These are phyloP conservation scores for Passer montanus DNA, from an alignment of 2,113 vertebrate genomes.

Conservation along the genomic window DNA sequence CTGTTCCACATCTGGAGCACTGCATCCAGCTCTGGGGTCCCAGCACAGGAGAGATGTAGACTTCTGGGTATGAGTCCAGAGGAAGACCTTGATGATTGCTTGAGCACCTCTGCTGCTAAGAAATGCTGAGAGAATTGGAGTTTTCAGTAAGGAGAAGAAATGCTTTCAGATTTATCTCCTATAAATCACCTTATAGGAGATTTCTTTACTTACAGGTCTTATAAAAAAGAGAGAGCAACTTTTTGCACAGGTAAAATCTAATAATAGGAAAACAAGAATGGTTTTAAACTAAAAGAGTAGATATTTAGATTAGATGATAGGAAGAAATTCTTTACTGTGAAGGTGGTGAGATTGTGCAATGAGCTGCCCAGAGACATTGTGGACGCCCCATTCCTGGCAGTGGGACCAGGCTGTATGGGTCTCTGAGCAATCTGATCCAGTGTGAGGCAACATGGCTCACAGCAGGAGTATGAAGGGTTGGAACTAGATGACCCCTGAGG, in stretches of 20 bases:
- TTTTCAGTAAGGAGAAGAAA: not conserved
- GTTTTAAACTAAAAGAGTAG: not conserved
- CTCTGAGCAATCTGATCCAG: not conserved
- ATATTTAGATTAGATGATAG: not conserved
- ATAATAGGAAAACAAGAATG: not conserved
- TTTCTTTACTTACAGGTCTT: not conserved
- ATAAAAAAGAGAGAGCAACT: not conserved
- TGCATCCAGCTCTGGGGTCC: not conserved
- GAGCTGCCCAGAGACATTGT: not conserved
- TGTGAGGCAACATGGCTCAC: not conserved
- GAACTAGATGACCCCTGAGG: not conserved
- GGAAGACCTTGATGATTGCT: not conserved
- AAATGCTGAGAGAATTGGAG: not conserved
- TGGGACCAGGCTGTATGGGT: not conserved
- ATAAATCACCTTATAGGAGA: too few relatives aligned
- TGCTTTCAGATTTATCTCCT: not conserved
- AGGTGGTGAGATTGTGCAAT: rapidly evolving
- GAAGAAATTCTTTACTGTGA: not conserved
- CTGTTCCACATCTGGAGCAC: not conserved
- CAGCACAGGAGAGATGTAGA: not conserved
- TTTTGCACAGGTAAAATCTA: not conserved
- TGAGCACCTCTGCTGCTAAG: not conserved
- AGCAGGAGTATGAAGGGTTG: not conserved
- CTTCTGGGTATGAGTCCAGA: not conserved
- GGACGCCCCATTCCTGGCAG: not conserved